Evolutionary conservation across 2,888 invertebrate genomes (phyloP).

Genomic region (Cinara cedri): DNA sequence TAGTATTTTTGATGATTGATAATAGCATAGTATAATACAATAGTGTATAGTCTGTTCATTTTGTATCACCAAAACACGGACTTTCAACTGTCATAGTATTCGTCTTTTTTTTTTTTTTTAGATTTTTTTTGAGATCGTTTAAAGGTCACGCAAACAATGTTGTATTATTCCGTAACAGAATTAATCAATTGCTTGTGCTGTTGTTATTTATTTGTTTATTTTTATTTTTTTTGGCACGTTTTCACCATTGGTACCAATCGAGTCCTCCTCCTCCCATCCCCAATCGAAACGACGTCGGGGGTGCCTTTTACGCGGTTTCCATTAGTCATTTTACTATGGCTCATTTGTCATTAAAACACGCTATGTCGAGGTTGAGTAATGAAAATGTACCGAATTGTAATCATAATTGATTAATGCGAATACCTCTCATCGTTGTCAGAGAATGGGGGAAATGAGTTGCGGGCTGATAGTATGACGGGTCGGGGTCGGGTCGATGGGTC

Average conservation of each 20-base stretch:
- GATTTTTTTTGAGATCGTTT: constrained; percentile 30
- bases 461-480: neutral
- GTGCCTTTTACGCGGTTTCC: constrained; percentile 42
- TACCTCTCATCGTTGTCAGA: constrained; percentile 1
- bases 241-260: constrained; percentile 44
- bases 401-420: constrained; percentile 51
- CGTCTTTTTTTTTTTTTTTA: neutral
- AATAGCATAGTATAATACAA: too few species aligned
- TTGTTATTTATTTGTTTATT: too few species aligned
- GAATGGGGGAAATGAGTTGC: neutral
- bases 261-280: neutral
- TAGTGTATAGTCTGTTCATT: too few species aligned
- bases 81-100: constrained; percentile 16
- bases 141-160: constrained; percentile 40
- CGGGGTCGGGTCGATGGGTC: too few species aligned
- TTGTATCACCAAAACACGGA: neutral
- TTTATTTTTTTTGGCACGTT: constrained; percentile 42
- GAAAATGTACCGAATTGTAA: constrained; percentile 48
- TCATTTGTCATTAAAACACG: constrained; percentile 55
- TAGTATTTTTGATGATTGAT: too few species aligned
- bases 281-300: neutral
- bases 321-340: constrained; percentile 51
- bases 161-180: constrained; percentile 15
- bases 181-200: constrained; percentile 41
- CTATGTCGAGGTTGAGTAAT: constrained; percentile 50